Evolutionary conservation across 2,888 invertebrate genomes (phyloP).

Genomic region (Hydroisotoma schaefferi): DNA sequence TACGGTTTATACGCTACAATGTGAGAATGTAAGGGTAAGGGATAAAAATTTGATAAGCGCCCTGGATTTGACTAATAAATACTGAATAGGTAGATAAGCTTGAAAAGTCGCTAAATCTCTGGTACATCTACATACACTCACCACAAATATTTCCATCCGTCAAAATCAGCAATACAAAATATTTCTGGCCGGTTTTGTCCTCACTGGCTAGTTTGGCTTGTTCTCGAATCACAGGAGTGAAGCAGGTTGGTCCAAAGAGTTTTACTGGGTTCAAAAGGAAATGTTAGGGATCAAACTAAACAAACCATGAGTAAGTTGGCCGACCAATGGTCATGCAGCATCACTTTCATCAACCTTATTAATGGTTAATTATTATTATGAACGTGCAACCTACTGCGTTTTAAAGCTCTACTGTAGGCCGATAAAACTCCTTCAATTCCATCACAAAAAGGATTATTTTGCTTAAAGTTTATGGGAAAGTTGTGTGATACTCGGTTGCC

Average conservation of each 20-base stretch:
- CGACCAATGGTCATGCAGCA: too few species aligned
- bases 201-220: slow-evolving; percentile 51
- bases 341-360: background rate
- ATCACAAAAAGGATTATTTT: slow-evolving; percentile 53
- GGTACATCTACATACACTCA: background rate
- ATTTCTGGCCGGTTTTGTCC: slow-evolving; percentile 47
- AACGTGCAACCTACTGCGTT: slow-evolving; percentile 46
- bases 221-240: slow-evolving; percentile 56
- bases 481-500: slow-evolving; percentile 54
- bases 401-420: slow-evolving; percentile 53
- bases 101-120: background rate
- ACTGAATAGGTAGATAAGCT: too few species aligned
- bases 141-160: slow-evolving; percentile 57
- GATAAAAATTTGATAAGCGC: too few species aligned
- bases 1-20: too few species aligned
- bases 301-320: too few species aligned
- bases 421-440: slow-evolving; percentile 52
- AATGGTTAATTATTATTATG: background rate
- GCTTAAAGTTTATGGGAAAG: slow-evolving; percentile 53
- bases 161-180: slow-evolving; percentile 57
- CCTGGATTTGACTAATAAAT: too few species aligned
- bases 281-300: too few species aligned
- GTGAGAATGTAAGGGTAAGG: too few species aligned
- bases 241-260: slow-evolving; percentile 58
- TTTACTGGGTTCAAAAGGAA: slow-evolving; percentile 51